phyloP scores from a whole-genome alignment of 2,888 invertebrate genomes.

The Stenodema calcarata region DNA sequence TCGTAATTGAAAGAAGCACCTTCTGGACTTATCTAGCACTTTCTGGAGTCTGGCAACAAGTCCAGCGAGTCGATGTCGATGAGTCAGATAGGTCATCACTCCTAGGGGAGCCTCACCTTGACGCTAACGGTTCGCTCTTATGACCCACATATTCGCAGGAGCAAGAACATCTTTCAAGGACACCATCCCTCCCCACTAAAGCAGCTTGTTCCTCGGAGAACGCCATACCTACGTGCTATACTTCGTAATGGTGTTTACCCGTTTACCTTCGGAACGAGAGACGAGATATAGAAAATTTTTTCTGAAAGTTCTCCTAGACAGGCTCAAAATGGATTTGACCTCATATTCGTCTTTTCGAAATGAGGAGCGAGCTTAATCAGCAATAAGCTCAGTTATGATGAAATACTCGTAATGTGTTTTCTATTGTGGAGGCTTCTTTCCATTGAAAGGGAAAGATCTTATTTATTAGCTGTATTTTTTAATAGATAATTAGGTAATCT shows the following conservation, averaged over 20 bases:
- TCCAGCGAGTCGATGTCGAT: background rate
- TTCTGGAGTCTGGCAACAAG: background rate
- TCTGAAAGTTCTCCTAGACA: background rate
- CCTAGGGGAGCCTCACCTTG: conserved; percentile 36
- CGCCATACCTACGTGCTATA: background rate
- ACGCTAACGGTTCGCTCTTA: conserved; percentile 39
- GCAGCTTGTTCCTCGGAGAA: background rate
- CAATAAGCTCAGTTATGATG: background rate
- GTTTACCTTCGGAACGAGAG: background rate
- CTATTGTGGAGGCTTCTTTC: too few species aligned
- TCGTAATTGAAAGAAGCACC: background rate
- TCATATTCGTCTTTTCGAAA: background rate
- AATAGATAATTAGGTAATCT: too few species aligned
- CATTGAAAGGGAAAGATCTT: too few species aligned
- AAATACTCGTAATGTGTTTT: background rate
- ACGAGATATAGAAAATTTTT: background rate
- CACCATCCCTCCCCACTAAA: background rate
- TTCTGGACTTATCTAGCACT: background rate
- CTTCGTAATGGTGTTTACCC: background rate
- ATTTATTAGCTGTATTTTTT: too few species aligned
- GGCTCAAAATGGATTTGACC: background rate
- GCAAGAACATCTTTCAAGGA: conserved; percentile 43
- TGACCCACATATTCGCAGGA: conserved; percentile 42
- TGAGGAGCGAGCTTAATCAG: background rate
- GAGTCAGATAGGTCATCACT: conserved; percentile 20